These are phyloP conservation scores for Pheosia gnoma DNA, from an alignment of 2,888 invertebrate genomes.

Conservation along the genomic window DNA sequence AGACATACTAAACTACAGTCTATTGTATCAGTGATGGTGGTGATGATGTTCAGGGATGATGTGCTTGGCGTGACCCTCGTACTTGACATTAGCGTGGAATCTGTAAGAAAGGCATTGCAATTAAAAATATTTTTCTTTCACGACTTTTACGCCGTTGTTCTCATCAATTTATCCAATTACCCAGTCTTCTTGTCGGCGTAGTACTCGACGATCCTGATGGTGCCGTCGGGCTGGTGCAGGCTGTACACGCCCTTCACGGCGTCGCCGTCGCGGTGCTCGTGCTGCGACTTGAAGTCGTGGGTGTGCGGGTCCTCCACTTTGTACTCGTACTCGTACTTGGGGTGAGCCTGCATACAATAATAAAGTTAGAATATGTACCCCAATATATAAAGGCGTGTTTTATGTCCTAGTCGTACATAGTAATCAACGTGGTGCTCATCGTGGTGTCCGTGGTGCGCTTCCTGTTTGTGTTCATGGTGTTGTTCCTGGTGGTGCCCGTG, in stretches of 20 bases:
- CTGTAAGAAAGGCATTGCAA: background rate
- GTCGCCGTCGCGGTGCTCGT: slow-evolving; percentile 79
- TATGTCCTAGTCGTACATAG: slow-evolving; percentile 33
- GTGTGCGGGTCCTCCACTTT: slow-evolving; percentile 77
- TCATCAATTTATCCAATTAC: slow-evolving; percentile 8
- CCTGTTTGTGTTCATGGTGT: slow-evolving; percentile 20
- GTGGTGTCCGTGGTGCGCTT: slow-evolving; percentile 11
- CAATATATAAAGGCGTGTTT: no score
- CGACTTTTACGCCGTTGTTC: no score
- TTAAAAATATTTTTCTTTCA: no score
- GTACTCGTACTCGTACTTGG: slow-evolving; percentile 76
- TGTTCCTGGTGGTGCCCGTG: slow-evolving; percentile 3
- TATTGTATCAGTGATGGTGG: slow-evolving; percentile 5
- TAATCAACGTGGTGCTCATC: slow-evolving; percentile 39
- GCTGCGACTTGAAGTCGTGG: slow-evolving; percentile 78
- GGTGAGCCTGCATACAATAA: slow-evolving; percentile 48
- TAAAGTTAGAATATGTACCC: no score
- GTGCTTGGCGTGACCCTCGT: slow-evolving; percentile 21
- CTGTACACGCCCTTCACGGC: slow-evolving; percentile 83
- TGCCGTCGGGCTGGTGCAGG: slow-evolving; percentile 69
- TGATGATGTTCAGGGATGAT: slow-evolving; percentile 15
- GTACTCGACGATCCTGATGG: slow-evolving; percentile 76
- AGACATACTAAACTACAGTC: background rate
- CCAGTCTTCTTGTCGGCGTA: slow-evolving; percentile 66
- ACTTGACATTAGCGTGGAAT: slow-evolving; percentile 6